A percentile compares a stretch with the other conserved stretches of the same genome.
phyloP scores from a whole-genome alignment of 1,140 invertebrate species.

The Antheraea mylitta region DNA sequence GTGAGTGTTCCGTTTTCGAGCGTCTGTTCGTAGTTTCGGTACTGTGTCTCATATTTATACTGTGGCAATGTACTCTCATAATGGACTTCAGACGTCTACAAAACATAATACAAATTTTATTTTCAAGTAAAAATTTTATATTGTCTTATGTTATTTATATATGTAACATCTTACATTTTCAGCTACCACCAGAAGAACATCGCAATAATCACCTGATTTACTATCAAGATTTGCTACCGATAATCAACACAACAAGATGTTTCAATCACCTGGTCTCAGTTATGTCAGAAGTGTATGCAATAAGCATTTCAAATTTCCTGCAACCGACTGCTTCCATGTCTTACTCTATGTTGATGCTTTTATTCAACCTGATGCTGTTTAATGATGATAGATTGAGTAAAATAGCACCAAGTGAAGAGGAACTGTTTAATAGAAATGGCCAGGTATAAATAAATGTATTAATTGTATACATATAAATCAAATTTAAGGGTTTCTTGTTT shows the following conservation, averaged over 20 bases:
- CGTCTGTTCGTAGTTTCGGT: too few species aligned
- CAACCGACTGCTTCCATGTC: slow-evolving; percentile 44
- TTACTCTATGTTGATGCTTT: slow-evolving; percentile 45
- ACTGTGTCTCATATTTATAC: too few species aligned
- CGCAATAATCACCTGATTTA: slow-evolving; percentile 51
- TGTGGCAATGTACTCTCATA: too few species aligned
- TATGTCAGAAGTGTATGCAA: slow-evolving; percentile 33
- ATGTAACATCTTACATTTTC: slow-evolving; percentile 15
- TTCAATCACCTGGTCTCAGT: slow-evolving; percentile 47
- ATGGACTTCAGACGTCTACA: too few species aligned
- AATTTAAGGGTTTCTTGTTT: too few species aligned
- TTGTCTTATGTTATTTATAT: too few species aligned
- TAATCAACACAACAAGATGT: slow-evolving; percentile 57
- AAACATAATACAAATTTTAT: too few species aligned
- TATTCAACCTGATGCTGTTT: slow-evolving; percentile 58
- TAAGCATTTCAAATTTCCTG: slow-evolving; percentile 46
- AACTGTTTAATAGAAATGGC: slow-evolving; percentile 51
- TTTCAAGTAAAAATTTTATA: too few species aligned
- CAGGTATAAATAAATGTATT: slow-evolving; percentile 35
- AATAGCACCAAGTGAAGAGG: slow-evolving; percentile 50
- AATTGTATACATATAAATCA: too few species aligned
- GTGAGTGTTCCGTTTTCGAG: too few species aligned
- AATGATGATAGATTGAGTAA: slow-evolving; percentile 41
- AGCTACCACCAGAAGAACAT: slow-evolving; percentile 55
- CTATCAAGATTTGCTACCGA: slow-evolving; percentile 60